Evolutionary conservation across 2,888 invertebrate species (phyloP).

Genomic region (Ernsta delagoae): DNA sequence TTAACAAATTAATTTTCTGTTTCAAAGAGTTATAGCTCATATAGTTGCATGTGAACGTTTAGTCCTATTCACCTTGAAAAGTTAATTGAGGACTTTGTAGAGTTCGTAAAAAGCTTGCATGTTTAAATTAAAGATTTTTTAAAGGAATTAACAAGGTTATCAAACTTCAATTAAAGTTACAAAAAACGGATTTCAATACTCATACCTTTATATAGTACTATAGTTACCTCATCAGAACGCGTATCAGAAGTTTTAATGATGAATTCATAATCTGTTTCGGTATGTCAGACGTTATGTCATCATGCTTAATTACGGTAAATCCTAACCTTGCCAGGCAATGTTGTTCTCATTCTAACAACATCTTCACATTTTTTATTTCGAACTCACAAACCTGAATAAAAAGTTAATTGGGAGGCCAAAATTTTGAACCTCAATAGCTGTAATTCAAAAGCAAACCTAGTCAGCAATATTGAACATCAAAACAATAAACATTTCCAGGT

Average conservation of each 20-base stretch:
- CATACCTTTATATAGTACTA: no score
- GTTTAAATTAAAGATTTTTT: neutral
- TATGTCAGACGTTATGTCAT: no score
- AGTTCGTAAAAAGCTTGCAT: neutral
- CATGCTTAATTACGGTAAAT: no score
- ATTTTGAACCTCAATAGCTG: neutral
- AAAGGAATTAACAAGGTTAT: no score
- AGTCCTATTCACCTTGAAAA: neutral
- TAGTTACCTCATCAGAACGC: no score
- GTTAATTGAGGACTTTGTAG: neutral
- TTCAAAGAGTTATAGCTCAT: no score
- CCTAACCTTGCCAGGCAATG: neutral
- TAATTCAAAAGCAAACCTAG: neutral
- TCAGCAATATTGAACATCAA: neutral
- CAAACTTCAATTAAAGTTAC: no score
- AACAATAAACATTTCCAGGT: slow-evolving; percentile 30
- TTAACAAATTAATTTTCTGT: no score
- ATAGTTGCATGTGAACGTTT: neutral
- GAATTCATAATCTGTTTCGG: no score
- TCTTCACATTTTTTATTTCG: neutral
- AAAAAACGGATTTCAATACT: no score
- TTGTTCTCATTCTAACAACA: neutral
- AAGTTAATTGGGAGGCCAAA: neutral
- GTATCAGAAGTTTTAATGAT: no score
- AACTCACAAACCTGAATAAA: neutral